phyloP scores from a whole-genome alignment of 2,888 invertebrate species.

The Nematopogon swammerdamellus region DNA sequence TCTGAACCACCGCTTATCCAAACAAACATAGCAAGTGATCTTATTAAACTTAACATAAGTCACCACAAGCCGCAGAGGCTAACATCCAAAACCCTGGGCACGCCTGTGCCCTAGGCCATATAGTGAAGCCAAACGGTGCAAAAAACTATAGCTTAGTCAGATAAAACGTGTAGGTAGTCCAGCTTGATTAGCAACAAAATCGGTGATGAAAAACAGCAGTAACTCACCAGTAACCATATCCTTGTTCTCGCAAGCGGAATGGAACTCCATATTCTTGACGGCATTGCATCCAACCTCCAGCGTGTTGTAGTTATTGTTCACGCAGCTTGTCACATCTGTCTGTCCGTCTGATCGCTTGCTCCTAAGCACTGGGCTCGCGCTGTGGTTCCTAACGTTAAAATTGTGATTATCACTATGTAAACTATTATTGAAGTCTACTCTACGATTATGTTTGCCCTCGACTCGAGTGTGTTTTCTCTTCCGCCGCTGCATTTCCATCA shows the following conservation, averaged over 20 bases:
- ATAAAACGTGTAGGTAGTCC: no score
- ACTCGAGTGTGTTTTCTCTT: conserved; percentile 26
- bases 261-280: conserved; percentile 75
- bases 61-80: no score
- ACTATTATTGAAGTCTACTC: conserved; percentile 26
- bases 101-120: no score
- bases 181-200: no score
- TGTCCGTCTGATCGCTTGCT: conserved; percentile 28
- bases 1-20: no score
- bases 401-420: conserved; percentile 24
- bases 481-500: neutral
- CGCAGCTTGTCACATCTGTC: conserved; percentile 37
- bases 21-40: no score
- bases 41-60: no score
- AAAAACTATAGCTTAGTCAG: no score
- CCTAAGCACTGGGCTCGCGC: conserved; percentile 35
- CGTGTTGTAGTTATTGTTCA: conserved; percentile 60
- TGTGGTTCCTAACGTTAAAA: conserved; percentile 45
- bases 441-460: conserved; percentile 31
- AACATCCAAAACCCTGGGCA: no score
- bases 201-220: no score
- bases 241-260: conserved; percentile 67
- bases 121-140: no score
- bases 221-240: conserved; percentile 65
- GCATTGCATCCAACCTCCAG: conserved; percentile 74